Evolutionary conservation across 2,888 invertebrate genomes (phyloP), one percentile per base, ranked within the genome.

Genomic region (Melitaea athalia): DNA sequence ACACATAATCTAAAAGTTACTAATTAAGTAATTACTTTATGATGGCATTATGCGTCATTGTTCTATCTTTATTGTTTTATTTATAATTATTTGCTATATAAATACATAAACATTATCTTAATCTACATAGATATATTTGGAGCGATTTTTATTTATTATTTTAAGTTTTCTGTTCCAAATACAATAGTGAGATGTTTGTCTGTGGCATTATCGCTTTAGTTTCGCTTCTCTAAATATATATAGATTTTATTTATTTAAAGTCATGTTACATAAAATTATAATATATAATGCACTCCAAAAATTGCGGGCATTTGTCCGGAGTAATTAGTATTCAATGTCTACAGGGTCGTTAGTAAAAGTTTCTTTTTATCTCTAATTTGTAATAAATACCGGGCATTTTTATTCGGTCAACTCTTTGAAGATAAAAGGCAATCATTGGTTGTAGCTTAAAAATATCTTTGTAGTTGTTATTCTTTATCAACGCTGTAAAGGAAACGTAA

Each of bases 341-440:
- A 15, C 15, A 15, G 8, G 3, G 38, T 38, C 8, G 15, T 17
- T 11, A 24, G 52, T 52, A 52, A 42, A 7, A 31, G 53, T 53
- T 60, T 14, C 11, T 8, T 14, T 55, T 67, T 67, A 67, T 67
- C 61, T 62, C n/a, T 10, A 49, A 66, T 61, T 61, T 66, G 47
- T 66, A 57, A 61, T 66, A 45, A 61, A 53, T 66, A 61, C 66
- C 66, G 66, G 61, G 45, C 55, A 55, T 38, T 49, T 0, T 7
- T 8, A 38, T 38, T 38, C 38, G 38, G 5, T 5, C 3, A 38
- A 7, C 61, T 55, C 33, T 47, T 55, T 10, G 24, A 17, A 61
- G 60, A 61, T 66, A 61, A 55, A 45, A 24, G 24, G 31, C 53
- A 47, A 47, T 47, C 24, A 17, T 17, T 52, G 52, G 17, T 3